Base-by-base conservation (phyloP, 2,113 vertebrate species). In the Maccullochella peelii region DNA sequence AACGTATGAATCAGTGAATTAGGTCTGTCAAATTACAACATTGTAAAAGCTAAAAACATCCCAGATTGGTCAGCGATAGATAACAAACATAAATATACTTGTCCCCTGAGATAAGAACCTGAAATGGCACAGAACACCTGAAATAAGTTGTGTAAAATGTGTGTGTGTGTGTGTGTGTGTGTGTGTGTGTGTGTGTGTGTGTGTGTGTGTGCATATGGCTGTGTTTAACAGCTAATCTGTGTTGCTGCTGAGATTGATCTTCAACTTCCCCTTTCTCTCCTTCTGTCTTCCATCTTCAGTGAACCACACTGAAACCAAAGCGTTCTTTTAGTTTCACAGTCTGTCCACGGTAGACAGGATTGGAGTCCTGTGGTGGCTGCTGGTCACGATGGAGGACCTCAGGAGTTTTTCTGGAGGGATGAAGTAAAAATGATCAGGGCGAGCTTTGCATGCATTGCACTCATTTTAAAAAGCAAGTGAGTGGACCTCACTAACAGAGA, bases 361-460 rank as follows among this genome's bases (percentile, higher is more conserved):
- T 49, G 57, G 50, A 68, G 52, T 67, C 27, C 49, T 21, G 12
- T 59, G 11, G 40, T 65, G 65, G 23, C 16, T 83, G 66, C 49
- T 59, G 10, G 4, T 72, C 73, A 9, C 1, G 4, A 18, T 18
- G 8, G 10, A 57, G 40, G 36, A 21, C 10, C 14, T 94, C 84
- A 94, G 42, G 85, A 30, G 67, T 91, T 88, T 87, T 91, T 91
- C 94, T 95, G 77, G 21, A 87, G 38, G 44, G 38, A 58, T 2
- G 8, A 80, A 55, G 18, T 52, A 65, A 14, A 75, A 52, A 75
- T 40, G 0, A 40, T 61, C 30, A 61, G 21, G 33, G 10, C 1
- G 1, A 9, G 55, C 18, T 23, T 62, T 25, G 10, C 33, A 33
- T 27, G 49, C 16, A 42, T 59, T 50, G 18, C 12, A 69, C n/a